A percentile compares a stretch with the other conserved stretches of the same genome.
These are phyloP conservation scores for Pimephales promelas DNA, from an alignment of 2,113 vertebrate genomes.

Conservation along the genomic window DNA sequence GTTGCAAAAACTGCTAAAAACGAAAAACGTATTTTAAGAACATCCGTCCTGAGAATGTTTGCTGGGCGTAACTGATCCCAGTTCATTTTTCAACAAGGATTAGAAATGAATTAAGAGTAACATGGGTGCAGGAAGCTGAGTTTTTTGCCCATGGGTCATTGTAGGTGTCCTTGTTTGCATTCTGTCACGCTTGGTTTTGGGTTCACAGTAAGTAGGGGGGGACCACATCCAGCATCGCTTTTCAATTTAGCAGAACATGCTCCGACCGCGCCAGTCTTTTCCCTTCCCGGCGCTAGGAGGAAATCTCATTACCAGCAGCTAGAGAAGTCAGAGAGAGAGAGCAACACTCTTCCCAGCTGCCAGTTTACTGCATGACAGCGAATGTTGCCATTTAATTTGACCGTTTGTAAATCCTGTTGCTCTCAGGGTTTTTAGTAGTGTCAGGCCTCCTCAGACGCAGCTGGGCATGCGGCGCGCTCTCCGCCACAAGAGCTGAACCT, in stretches of 20 bases:
- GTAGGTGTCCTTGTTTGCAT: constrained; percentile 44
- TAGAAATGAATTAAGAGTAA: constrained; percentile 15
- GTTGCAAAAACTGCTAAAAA: neutral
- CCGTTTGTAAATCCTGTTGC: constrained; percentile 57
- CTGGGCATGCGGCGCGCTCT: constrained; percentile 24
- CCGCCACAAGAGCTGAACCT: constrained; percentile 7
- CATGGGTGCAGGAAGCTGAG: neutral
- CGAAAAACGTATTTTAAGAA: no score
- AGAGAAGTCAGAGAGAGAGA: constrained; percentile 56
- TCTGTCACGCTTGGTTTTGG: constrained; percentile 47
- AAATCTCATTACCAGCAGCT: constrained; percentile 57
- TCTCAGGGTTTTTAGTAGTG: constrained; percentile 41
- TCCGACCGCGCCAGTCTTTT: constrained; percentile 37
- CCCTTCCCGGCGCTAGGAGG: constrained; percentile 34
- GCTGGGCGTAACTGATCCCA: neutral
- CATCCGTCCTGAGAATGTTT: neutral
- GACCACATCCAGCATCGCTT: constrained; percentile 50
- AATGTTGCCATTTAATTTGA: constrained; percentile 61
- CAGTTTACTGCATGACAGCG: constrained; percentile 50
- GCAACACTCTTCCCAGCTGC: constrained; percentile 51
- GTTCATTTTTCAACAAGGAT: neutral
- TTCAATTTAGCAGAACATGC: constrained; percentile 60
- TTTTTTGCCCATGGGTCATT: constrained; percentile 26
- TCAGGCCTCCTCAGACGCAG: constrained; percentile 16
- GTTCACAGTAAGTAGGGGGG: constrained; percentile 50